Base-by-base conservation (phyloP, 2,113 vertebrate species). In the Acinonyx jubatus region DNA sequence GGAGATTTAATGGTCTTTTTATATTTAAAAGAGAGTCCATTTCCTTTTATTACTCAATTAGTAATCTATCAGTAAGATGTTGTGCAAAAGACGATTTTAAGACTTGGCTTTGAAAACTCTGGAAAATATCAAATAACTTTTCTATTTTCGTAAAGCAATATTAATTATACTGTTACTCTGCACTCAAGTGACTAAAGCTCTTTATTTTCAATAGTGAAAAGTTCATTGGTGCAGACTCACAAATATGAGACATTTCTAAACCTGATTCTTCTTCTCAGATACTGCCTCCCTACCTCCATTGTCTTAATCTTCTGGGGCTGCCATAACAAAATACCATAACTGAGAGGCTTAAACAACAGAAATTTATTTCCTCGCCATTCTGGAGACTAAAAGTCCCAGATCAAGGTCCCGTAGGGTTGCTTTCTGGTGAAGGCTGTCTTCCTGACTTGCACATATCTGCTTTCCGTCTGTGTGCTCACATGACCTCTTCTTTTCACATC, bases 201-300 rank as follows among this genome's bases (percentile, higher is more conserved):
- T 78, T 89, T 89, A 78, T 82, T 96, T 84, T 25, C 31, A 95
- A 13, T 74, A 83, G 48, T 36, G 19, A 68, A 81, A 89, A 78
- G 25, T 57, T 88, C 45, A 45, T 41, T 96, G 31, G 27, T 66
- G 83, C 48, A 79, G 71, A 7, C 23, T n/a, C 11, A 69, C 6
- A 66, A 38, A 79, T 63, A 71, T 83, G 25, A 96, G 36, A 83
- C 7, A 45, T 78, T 93, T 68, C 31, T 68, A 84, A 84, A 68
- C 69, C 33, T 68, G 31, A 48, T 61, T 84, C 38, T 11, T 74
- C 21, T 89, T 84, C 69, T 89, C 50, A 63, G 27, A 38, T 27
- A 31, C 15, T 19, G 52, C 10, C 23, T 68, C 16, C 45, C 52
- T 69, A 61, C 11, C 21, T 25, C 31, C 38, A 63, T 63, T 92